Base-by-base conservation (phyloP, 2,113 vertebrate species). In the Trinectes maculatus region DNA sequence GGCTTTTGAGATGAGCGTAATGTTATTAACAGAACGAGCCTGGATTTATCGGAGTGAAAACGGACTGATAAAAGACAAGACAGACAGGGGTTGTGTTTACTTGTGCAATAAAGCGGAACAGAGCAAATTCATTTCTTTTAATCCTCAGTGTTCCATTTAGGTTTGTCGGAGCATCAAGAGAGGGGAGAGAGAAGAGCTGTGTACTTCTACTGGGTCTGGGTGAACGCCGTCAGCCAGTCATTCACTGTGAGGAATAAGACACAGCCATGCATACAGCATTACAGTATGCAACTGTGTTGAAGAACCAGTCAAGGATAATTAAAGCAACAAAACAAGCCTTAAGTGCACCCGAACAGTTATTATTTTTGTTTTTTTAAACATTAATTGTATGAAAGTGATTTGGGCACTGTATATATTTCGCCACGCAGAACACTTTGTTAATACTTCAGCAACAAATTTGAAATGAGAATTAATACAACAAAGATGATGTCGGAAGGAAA, bases 41-140 rank as follows among this genome's bases (percentile, higher is more conserved):
- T 61, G 55, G 67, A 81, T 79, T 74, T 60, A 74, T 57, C 52
- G 44, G 44, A 26, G 31, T 18, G 16, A 72, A 70, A 71, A 67
- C 24, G 13, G 40, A 39, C 59, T 18, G 13, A 59, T 59, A 25
- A 79, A 54, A 47, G 52, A 58, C n/a, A 59, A 44, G 1, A 36
- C 28, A 25, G 22, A 21, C 40, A 42, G 40, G 63, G 39, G 26
- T 18, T 5, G 40, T 49, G 40, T 44, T 29, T 49, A 15, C 31
- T 54, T 2, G 0, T 58, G 9, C 43, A 62, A 21, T 49, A 25
- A 18, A 39, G 40, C 34, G 39, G 49, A 67, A 59, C 25, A 12
- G 21, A 51, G 25, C 29, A 58, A 69, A 66, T 31, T 3, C 19
- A 51, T 58, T 42, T 34, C 6, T 16, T 62, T 48, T 4, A 42